Conservation (phyloP, 2,113 vertebrate species). For the Odocoileus hemionus region DNA sequence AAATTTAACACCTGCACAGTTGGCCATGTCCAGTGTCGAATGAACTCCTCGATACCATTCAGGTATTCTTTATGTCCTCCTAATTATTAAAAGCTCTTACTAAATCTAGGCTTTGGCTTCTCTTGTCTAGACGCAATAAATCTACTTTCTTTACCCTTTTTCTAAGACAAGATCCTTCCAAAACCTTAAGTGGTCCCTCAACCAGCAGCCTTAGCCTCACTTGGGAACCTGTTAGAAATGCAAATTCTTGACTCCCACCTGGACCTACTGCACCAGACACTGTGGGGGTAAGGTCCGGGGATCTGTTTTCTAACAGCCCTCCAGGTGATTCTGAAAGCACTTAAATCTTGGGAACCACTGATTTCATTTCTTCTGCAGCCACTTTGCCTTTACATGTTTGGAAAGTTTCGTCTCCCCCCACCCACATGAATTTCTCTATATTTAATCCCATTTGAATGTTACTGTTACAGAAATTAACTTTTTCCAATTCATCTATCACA, state of each 20-base stretch:
- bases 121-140: neutral
- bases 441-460: conserved; percentile 22
- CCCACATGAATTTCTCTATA: neutral
- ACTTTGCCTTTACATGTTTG: neutral
- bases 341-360: neutral
- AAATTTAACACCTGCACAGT: neutral
- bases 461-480: neutral
- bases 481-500: neutral
- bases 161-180: neutral
- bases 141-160: neutral
- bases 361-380: neutral
- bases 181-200: neutral
- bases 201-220: neutral
- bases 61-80: neutral
- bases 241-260: neutral
- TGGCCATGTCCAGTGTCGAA: neutral
- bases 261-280: neutral
- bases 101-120: neutral
- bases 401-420: neutral
- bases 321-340: neutral
- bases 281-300: too few species aligned
- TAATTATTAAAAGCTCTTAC: neutral
- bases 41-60: neutral
- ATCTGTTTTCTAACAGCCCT: neutral
- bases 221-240: neutral